A percentile compares a stretch with the other conserved stretches of the same genome.
Conservation (phyloP, 2,797 vertebrate species). For the Glossophaga mutica region DNA sequence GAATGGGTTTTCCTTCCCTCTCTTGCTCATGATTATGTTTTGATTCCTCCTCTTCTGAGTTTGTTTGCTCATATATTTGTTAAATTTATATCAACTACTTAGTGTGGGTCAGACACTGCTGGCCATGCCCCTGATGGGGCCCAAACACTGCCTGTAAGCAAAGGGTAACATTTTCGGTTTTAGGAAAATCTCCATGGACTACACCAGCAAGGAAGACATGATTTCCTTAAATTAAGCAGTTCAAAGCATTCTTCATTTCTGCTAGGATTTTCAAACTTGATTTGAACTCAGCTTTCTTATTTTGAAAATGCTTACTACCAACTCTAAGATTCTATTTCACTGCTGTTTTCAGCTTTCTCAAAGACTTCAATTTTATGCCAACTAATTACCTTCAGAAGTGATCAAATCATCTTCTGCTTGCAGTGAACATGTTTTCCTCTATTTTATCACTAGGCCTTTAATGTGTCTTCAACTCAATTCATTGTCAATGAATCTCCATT, state of each 20-base stretch:
- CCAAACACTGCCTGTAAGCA: too few relatives aligned
- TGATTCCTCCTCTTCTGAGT: not conserved
- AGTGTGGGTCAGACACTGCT: too few relatives aligned
- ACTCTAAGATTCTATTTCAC: not conserved
- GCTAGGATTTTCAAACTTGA: not conserved
- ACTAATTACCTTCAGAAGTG: not conserved
- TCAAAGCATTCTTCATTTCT: not conserved
- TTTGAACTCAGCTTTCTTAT: not conserved
- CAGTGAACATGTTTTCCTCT: not conserved
- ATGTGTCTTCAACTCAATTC: not conserved
- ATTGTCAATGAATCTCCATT: not conserved
- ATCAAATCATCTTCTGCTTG: not conserved
- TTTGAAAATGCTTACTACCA: not conserved
- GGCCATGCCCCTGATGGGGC: not conserved
- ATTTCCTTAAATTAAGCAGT: not conserved
- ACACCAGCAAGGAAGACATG: not conserved
- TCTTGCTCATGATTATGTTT: not conserved
- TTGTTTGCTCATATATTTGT: not conserved
- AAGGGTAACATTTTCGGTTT: not conserved
- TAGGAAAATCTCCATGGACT: not conserved
- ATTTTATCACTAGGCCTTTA: not conserved
- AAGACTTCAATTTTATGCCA: not conserved
- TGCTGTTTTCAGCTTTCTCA: not conserved
- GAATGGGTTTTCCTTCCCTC: not conserved
- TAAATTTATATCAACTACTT: not conserved